phyloP scores from a whole-genome alignment of 2,113 vertebrate genomes.

The Oncorhynchus kisutch region DNA sequence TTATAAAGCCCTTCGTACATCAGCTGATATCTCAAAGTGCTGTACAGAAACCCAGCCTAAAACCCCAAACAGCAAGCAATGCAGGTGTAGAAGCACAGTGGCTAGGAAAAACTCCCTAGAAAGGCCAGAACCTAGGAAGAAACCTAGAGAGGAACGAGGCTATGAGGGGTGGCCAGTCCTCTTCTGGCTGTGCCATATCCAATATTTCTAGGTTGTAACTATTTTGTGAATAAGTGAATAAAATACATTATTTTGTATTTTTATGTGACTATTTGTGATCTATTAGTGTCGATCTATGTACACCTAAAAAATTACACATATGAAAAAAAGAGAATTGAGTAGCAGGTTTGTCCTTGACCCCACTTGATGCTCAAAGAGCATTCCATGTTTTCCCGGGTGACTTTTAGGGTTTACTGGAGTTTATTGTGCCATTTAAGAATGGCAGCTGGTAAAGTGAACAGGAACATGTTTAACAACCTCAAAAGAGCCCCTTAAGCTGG shows the following conservation, averaged over 20 bases:
- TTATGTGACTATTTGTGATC: neutral
- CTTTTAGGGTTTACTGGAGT: slow-evolving; percentile 52
- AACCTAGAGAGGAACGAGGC: no score
- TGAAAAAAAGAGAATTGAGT: slow-evolving; percentile 10
- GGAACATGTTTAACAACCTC: slow-evolving; percentile 71
- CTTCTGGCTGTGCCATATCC: no score
- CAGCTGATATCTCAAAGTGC: no score
- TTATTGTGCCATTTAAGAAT: slow-evolving; percentile 70
- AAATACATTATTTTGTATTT: neutral
- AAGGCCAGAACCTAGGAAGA: no score
- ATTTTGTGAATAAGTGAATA: neutral
- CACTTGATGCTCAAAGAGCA: slow-evolving; percentile 61
- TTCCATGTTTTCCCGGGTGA: slow-evolving; percentile 65
- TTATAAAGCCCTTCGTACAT: no score
- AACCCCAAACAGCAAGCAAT: no score
- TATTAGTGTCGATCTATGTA: neutral
- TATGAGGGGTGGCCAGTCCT: no score
- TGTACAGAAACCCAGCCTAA: no score
- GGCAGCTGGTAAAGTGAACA: slow-evolving; percentile 72
- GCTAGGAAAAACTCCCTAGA: no score
- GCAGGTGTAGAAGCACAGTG: no score
- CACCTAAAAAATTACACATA: neutral
- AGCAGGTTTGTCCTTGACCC: slow-evolving; percentile 59
- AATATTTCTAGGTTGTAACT: no score
- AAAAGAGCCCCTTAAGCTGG: slow-evolving; percentile 63